Percentiles rank a stretch among this genome's conserved stretches.
Evolutionary conservation across 2,888 invertebrate species (phyloP).

Genomic region (Harpalus rufipes): DNA sequence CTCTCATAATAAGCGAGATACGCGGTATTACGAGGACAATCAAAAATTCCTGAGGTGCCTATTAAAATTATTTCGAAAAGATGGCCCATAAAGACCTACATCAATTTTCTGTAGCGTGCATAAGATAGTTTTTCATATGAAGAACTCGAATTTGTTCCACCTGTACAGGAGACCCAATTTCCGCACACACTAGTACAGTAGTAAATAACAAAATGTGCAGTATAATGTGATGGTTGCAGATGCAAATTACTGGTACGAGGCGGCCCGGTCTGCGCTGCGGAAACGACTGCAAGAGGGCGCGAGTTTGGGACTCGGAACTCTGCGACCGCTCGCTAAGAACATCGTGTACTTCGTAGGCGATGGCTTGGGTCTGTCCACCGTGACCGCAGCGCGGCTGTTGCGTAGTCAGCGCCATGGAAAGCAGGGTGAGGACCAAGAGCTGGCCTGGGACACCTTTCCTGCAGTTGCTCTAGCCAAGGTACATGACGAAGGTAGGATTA

Average conservation of each 20-base stretch:
- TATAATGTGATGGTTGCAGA: slow-evolving; percentile 75
- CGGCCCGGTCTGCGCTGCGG: slow-evolving; percentile 80
- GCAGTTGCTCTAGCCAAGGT: slow-evolving; percentile 86
- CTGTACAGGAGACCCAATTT: no score
- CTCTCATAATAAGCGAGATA: no score
- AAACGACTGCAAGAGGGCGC: slow-evolving; percentile 77
- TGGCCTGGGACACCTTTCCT: slow-evolving; percentile 86
- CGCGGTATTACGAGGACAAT: no score
- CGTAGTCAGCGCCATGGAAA: slow-evolving; percentile 81
- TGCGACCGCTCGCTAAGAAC: slow-evolving; percentile 79
- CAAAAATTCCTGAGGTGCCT: no score
- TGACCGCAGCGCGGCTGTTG: slow-evolving; percentile 85
- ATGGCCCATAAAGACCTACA: no score
- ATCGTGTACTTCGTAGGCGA: slow-evolving; percentile 87
- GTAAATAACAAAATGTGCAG: no score
- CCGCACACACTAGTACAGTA: no score
- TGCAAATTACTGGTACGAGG: slow-evolving; percentile 81
- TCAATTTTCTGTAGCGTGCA: no score
- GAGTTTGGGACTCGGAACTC: slow-evolving; percentile 74
- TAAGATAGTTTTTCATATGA: no score
- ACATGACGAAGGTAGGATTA: no score
- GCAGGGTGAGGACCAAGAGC: slow-evolving; percentile 83
- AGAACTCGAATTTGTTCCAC: no score
- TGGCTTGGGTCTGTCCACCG: slow-evolving; percentile 87
- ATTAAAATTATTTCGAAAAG: no score